These are phyloP conservation scores for Harmothoe impar DNA, from an alignment of 2,888 invertebrate genomes.

Conservation along the genomic window DNA sequence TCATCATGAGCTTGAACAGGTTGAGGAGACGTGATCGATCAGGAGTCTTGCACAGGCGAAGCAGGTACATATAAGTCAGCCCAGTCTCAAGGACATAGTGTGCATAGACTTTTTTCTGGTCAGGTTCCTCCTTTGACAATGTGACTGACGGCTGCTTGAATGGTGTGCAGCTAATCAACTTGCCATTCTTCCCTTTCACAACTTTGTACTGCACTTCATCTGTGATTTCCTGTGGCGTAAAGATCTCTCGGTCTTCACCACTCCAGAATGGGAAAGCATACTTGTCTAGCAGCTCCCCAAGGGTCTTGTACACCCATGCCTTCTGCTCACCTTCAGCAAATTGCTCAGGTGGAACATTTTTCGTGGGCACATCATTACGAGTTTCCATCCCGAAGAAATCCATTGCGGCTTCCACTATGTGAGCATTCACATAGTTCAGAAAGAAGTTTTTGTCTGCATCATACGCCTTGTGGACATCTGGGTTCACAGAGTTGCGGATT, in stretches of 20 bases:
- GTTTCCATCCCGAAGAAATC: too few relatives aligned
- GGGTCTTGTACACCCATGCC: slow-evolving; percentile 19
- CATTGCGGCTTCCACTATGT: too few relatives aligned
- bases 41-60: neutral
- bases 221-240: neutral
- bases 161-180: neutral
- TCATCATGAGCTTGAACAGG: slow-evolving; percentile 6
- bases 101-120: slow-evolving; percentile 11
- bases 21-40: neutral
- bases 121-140: neutral
- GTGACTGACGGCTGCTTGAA: neutral
- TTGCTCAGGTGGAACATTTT: neutral
- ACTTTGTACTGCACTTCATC: neutral
- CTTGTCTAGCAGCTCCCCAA: slow-evolving; percentile 2
- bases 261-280: slow-evolving; percentile 56
- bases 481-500: too few relatives aligned
- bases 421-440: too few relatives aligned
- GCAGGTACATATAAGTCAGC: slow-evolving; percentile 44
- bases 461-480: too few relatives aligned
- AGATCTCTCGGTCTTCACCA: neutral
- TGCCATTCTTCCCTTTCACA: neutral
- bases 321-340: neutral
- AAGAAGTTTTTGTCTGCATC: too few relatives aligned
- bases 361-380: neutral
- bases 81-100: slow-evolving; percentile 51